Evolutionary conservation across 2,113 vertebrate genomes (phyloP).

Genomic region (Eulemur rufifrons): DNA sequence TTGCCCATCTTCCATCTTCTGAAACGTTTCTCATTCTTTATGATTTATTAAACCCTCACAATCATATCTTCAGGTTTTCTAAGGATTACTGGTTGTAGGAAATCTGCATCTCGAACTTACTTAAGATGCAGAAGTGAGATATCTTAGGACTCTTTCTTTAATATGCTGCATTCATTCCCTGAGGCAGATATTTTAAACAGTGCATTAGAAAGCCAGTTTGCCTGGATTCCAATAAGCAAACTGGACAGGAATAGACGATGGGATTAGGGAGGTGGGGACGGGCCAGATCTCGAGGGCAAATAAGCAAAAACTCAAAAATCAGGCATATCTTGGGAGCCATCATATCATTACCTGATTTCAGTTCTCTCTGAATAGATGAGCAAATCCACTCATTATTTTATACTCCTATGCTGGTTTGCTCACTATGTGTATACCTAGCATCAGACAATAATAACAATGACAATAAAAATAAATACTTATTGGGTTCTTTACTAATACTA

Average conservation of each 20-base stretch:
- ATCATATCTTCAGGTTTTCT: not conserved
- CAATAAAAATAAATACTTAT: not conserved
- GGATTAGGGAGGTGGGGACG: not conserved
- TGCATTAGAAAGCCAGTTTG: not conserved
- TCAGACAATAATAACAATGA: not conserved
- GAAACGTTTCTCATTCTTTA: not conserved
- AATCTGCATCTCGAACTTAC: not conserved
- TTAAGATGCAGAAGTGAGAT: not conserved
- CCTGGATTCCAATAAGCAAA: not conserved
- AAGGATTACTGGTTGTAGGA: not conserved
- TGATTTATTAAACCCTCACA: slow-evolving; percentile 18
- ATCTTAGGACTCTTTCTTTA: not conserved
- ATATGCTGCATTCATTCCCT: not conserved
- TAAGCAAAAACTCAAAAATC: not conserved
- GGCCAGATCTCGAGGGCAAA: not conserved
- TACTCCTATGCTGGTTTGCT: not conserved
- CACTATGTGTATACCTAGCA: not conserved
- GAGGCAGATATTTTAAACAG: not conserved
- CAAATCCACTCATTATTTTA: not conserved
- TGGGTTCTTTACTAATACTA: not conserved
- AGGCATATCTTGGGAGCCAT: not conserved
- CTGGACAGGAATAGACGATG: not conserved
- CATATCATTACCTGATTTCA: not conserved
- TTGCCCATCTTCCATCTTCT: not conserved
- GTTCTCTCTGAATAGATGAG: slow-evolving; percentile 22